Evolutionary conservation across 2,113 vertebrate genomes (phyloP), one percentile per base, ranked within the genome.

Genomic region (Aegotheles bennettii): DNA sequence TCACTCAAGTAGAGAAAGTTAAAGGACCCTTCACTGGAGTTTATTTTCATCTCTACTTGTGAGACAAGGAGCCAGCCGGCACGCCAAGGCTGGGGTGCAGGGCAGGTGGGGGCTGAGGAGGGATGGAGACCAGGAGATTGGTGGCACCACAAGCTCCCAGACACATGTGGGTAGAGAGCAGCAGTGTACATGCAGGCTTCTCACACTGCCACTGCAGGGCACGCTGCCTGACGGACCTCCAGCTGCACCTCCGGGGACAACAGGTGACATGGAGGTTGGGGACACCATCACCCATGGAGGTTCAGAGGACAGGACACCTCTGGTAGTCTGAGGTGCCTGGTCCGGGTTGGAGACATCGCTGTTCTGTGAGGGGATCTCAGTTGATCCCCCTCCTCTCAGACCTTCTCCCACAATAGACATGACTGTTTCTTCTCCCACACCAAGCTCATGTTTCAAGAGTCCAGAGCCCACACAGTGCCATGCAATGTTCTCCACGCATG

Each of bases 11-110:
- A 93, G 92, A 96, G 94, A 96, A 96, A 96, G 95, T 96, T 96
- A 95, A 93, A 97, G 95, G 90, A 96, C 92, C 92, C 94, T 97
- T 97, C 96, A 95, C 36, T 64, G 54, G 92, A 96, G 90, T 96
- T 97, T 97, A 96, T 97, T 97, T 96, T 96, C 93, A 92, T 96
- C 95, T 95, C 92, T 90, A 16, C 80, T 84, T 56, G 76, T 9
- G 18, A 93, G 86, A 93, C 83, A 48, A 90, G 93, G 88, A 94
- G 90, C 69, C 71, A 60, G 79, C 21, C 12, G 4, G 77, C 18
- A 1, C 3, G 1, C 42, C 0, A 0, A n/a, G 65, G 56, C 1
- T 0, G 61, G 77, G 86, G 40, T 0, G 2, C 21, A 6, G 80
- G 86, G 74, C 53, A 67, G 33, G 18, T 11, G 63, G 47, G 42